Conservation (phyloP, 2,888 invertebrate species). For the Sarcophaga subvicina region DNA sequence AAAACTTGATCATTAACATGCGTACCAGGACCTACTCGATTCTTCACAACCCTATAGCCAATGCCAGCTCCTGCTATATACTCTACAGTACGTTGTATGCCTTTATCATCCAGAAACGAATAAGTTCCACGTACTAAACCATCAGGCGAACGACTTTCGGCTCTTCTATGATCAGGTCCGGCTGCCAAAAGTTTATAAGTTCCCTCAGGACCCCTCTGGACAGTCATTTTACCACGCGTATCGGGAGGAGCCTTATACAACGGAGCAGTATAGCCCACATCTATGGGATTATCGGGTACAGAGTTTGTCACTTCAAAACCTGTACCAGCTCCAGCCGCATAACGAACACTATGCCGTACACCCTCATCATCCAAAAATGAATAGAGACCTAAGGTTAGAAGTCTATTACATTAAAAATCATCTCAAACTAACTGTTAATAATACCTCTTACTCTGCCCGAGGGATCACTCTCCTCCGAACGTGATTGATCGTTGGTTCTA, state of each 20-base stretch:
- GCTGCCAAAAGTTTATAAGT: slow-evolving; percentile 90
- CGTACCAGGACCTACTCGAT: slow-evolving; percentile 85
- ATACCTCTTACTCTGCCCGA: slow-evolving; percentile 85
- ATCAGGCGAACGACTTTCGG: slow-evolving; percentile 88
- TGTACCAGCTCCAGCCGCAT: slow-evolving; percentile 88
- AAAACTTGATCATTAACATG: slow-evolving; percentile 83
- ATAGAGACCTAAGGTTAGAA: slow-evolving; percentile 83
- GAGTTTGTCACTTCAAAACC: slow-evolving; percentile 90
- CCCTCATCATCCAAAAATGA: slow-evolving; percentile 90
- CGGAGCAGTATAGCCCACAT: slow-evolving; percentile 86
- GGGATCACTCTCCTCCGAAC: slow-evolving; percentile 86
- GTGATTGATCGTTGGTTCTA: slow-evolving; percentile 86
- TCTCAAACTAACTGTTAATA: neutral
- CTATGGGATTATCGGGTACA: slow-evolving; percentile 85
- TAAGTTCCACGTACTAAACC: slow-evolving; percentile 90
- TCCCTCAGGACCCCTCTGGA: slow-evolving; percentile 88
- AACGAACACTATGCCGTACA: slow-evolving; percentile 88
- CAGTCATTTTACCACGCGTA: slow-evolving; percentile 87
- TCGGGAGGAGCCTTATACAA: slow-evolving; percentile 85
- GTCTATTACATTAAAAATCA: neutral
- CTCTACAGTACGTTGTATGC: slow-evolving; percentile 89
- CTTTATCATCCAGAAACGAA: slow-evolving; percentile 90
- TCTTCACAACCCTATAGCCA: slow-evolving; percentile 89
- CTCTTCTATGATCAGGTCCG: slow-evolving; percentile 89
- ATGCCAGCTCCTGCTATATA: slow-evolving; percentile 90